Percentiles rank a stretch among this genome's conserved stretches.
These are phyloP conservation scores for Heliconius hortense DNA, from an alignment of 2,888 invertebrate genomes.

Conservation along the genomic window DNA sequence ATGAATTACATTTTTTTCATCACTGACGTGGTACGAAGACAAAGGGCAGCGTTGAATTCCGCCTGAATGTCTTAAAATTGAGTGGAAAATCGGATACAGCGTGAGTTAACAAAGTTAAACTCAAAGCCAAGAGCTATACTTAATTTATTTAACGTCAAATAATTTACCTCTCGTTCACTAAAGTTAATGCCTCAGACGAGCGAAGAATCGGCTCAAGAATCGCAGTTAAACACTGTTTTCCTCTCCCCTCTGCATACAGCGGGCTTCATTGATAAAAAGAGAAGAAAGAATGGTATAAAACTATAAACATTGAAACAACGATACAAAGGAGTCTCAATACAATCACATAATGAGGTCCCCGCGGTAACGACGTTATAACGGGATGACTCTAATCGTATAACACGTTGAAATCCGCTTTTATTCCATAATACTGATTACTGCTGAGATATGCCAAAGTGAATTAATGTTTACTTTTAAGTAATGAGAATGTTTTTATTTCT, in stretches of 20 bases:
- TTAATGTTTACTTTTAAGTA: not conserved
- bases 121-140: too few relatives aligned
- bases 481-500: not conserved
- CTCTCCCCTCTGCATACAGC: not conserved
- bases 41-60: too few relatives aligned
- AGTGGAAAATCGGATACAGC: too few relatives aligned
- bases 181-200: too few relatives aligned
- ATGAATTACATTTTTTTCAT: too few relatives aligned
- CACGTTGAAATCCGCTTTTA: slow-evolving; percentile 16
- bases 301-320: slow-evolving; percentile 17
- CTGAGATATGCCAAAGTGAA: slow-evolving; percentile 1
- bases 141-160: too few relatives aligned
- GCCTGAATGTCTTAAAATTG: too few relatives aligned
- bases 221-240: too few relatives aligned
- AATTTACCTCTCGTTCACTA: too few relatives aligned
- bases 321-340: slow-evolving; percentile 31
- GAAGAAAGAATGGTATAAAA: not conserved
- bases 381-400: slow-evolving; percentile 31
- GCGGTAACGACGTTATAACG: slow-evolving; percentile 26
- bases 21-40: too few relatives aligned
- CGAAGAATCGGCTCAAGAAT: too few relatives aligned
- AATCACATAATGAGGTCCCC: slow-evolving; percentile 37
- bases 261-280: not conserved
- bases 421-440: not conserved
- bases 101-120: too few relatives aligned